Conservation (phyloP, 2,113 vertebrate genomes). For the Aegithalos caudatus region DNA sequence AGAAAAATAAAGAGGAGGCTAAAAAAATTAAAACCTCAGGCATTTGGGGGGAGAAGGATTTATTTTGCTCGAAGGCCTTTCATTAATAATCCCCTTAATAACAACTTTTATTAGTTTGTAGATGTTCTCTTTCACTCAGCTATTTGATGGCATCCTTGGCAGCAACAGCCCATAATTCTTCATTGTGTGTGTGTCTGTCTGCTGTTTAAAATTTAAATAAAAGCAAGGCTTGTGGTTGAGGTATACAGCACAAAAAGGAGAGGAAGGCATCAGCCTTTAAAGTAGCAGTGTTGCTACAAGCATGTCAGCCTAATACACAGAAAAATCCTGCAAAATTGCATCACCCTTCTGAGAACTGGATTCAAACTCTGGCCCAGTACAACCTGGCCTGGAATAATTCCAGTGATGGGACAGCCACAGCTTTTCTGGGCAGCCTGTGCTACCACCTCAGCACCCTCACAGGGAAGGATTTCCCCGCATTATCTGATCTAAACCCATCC, state of each 20-base stretch:
- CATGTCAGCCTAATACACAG: background rate
- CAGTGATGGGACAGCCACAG: background rate
- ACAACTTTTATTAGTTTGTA: background rate
- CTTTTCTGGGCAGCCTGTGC: background rate
- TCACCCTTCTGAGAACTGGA: background rate
- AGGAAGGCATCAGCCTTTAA: background rate
- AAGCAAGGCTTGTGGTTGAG: conserved; percentile 10
- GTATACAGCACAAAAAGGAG: background rate
- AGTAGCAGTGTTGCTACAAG: background rate
- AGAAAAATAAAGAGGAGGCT: background rate
- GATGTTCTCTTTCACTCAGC: background rate
- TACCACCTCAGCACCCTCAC: background rate
- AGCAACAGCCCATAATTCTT: background rate
- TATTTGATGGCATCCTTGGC: conserved; percentile 40
- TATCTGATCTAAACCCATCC: background rate
- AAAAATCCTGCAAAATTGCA: background rate
- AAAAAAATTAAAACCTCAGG: background rate
- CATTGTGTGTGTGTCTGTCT: background rate
- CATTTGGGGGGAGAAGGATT: background rate
- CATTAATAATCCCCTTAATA: background rate
- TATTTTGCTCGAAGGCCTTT: background rate
- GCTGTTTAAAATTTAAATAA: conserved; percentile 26
- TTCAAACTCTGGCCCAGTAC: background rate
- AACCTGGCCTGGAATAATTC: background rate
- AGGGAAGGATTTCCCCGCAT: background rate